Percentiles rank a stretch among this genome's conserved stretches.
phyloP scores from a whole-genome alignment of 2,797 vertebrate species.

The Synaphobranchus kaupii region DNA sequence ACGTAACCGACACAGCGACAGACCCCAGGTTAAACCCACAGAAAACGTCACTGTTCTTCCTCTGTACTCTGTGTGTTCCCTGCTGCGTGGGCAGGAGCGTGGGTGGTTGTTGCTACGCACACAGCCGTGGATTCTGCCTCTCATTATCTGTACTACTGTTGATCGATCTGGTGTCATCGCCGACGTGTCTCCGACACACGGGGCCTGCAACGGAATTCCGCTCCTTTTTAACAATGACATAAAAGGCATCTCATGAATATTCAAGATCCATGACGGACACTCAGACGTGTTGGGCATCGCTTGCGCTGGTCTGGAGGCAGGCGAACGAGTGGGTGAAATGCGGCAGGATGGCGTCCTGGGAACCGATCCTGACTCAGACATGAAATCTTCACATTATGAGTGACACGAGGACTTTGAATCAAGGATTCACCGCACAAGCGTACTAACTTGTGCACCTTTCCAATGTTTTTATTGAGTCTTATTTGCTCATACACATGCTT shows the following conservation, averaged over 20 bases:
- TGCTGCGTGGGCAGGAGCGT: background rate
- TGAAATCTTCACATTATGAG: background rate
- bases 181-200: background rate
- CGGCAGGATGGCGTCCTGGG: background rate
- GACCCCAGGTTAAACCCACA: background rate
- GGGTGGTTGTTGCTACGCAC: constrained; percentile 15
- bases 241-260: background rate
- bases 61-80: background rate
- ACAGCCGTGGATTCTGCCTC: background rate
- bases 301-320: background rate
- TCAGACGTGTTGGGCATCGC: background rate
- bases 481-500: background rate
- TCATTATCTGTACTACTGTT: background rate
- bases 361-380: background rate
- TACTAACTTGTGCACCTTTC: background rate
- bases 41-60: constrained; percentile 3
- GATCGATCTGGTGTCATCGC: background rate
- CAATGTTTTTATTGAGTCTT: background rate
- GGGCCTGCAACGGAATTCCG: background rate
- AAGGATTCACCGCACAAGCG: background rate
- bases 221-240: background rate
- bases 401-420: background rate
- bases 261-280: background rate
- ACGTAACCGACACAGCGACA: background rate
- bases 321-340: no score